Conservation (phyloP, 1,140 invertebrate species). For the Heterodera carotae region DNA sequence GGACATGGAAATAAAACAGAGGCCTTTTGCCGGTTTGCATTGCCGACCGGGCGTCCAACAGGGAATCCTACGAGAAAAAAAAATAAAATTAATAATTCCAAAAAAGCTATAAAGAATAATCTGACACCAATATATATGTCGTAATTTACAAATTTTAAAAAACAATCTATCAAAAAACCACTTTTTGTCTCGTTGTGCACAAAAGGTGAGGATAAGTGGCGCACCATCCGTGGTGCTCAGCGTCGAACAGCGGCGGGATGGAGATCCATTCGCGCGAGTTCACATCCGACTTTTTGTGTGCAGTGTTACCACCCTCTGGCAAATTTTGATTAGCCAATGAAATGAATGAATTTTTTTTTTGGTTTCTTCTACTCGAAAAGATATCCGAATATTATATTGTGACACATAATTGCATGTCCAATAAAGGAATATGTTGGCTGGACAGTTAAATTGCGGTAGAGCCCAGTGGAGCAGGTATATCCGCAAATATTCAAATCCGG, state of each 20-base stretch:
- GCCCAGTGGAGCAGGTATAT: no score
- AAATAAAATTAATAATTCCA: background rate
- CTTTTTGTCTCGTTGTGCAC: conserved; percentile 64
- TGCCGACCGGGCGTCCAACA: conserved; percentile 56
- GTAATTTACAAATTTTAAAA: background rate
- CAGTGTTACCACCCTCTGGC: conserved; percentile 58
- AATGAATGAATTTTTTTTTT: no score
- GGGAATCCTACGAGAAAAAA: conserved; percentile 39
- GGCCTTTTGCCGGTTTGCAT: conserved; percentile 62
- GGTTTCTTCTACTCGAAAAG: no score
- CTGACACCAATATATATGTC: no score
- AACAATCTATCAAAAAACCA: background rate
- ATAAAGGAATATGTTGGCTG: no score
- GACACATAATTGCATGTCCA: no score
- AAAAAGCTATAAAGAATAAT: no score
- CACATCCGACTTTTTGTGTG: conserved; percentile 65
- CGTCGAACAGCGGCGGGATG: conserved; percentile 62
- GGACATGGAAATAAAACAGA: conserved; percentile 64
- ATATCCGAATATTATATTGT: no score
- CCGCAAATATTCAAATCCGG: no score
- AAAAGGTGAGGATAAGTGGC: conserved; percentile 65
- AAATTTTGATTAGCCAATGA: no score
- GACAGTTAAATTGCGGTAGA: no score
- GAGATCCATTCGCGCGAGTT: conserved; percentile 63
- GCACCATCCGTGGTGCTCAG: conserved; percentile 54